Evolutionary conservation across 2,888 invertebrate genomes (phyloP).

Genomic region (Sminthurides aquaticus): DNA sequence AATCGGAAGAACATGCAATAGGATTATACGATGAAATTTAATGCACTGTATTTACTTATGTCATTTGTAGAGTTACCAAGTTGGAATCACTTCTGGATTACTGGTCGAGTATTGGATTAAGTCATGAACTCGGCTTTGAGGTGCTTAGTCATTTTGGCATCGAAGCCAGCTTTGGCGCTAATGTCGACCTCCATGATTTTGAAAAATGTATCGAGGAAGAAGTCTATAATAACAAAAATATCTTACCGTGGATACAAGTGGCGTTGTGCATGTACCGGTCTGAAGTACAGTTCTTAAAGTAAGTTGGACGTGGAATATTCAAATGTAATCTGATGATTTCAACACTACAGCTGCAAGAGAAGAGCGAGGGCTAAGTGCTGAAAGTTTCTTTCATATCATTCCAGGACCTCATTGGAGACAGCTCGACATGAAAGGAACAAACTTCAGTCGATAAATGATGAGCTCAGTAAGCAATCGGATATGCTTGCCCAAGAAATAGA

Average conservation of each 20-base stretch:
- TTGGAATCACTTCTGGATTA: slow-evolving; percentile 17
- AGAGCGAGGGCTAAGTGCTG: no score
- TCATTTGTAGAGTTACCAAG: slow-evolving; percentile 12
- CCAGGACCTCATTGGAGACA: slow-evolving; percentile 56
- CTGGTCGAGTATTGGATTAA: slow-evolving; percentile 15
- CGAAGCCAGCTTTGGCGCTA: slow-evolving; percentile 16
- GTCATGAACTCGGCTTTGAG: slow-evolving; percentile 9
- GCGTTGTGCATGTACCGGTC: slow-evolving; percentile 61
- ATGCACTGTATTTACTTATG: no score
- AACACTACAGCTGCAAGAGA: no score
- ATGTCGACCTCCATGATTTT: slow-evolving; percentile 25
- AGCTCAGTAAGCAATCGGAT: slow-evolving; percentile 72
- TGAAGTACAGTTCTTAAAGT: slow-evolving; percentile 58
- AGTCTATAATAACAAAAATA: slow-evolving; percentile 43
- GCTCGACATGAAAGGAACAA: slow-evolving; percentile 71
- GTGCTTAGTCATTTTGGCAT: slow-evolving; percentile 20
- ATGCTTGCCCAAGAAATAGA: slow-evolving; percentile 83
- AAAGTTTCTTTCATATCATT: slow-evolving; percentile 32
- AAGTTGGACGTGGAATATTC: slow-evolving; percentile 44
- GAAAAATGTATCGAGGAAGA: slow-evolving; percentile 40
- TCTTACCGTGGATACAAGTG: slow-evolving; percentile 56
- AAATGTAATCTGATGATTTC: background rate
- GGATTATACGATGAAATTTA: no score
- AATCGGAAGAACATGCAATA: no score
- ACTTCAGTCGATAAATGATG: slow-evolving; percentile 66